These are phyloP conservation scores for Serrognathus titanus DNA, from an alignment of 2,888 invertebrate species.

Conservation along the genomic window DNA sequence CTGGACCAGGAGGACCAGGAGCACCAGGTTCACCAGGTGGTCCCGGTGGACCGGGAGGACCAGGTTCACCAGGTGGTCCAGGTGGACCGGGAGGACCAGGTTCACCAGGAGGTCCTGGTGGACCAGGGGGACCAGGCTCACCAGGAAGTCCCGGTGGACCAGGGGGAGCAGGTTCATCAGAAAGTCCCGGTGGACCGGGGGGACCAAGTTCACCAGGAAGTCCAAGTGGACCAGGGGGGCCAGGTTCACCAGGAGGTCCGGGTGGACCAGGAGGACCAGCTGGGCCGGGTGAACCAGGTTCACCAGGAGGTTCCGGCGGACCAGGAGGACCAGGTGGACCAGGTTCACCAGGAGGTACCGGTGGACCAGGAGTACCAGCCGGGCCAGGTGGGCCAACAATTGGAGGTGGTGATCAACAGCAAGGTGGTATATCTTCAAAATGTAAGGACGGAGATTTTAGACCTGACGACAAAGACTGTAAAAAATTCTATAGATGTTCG, in stretches of 20 bases:
- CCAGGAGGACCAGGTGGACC: conserved; percentile 10
- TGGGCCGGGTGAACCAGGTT: conserved; percentile 4
- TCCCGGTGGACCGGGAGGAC: conserved; percentile 1
- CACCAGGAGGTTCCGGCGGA: conserved; percentile 10
- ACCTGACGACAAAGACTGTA: neutral
- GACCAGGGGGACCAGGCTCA: conserved; percentile 9
- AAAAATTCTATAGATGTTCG: neutral
- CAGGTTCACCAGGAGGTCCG: conserved; percentile 71
- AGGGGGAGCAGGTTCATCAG: conserved; percentile 15
- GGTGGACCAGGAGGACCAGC: conserved; percentile 67
- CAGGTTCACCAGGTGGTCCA: no score
- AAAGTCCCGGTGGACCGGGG: conserved; percentile 9
- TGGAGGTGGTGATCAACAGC: neutral
- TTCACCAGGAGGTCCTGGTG: conserved; percentile 4
- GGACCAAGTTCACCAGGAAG: conserved; percentile 56
- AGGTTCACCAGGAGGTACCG: neutral
- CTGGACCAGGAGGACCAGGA: neutral
- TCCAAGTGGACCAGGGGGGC: conserved; percentile 69
- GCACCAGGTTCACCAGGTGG: conserved; percentile 14
- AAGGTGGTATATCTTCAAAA: neutral
- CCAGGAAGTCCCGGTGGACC: conserved; percentile 21
- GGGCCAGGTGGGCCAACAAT: neutral
- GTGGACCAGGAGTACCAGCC: conserved; percentile 10
- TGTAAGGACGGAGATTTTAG: neutral
- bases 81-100: neutral